These are phyloP conservation scores for Alsophila aescularia DNA, from an alignment of 2,888 invertebrate genomes.

Conservation along the genomic window DNA sequence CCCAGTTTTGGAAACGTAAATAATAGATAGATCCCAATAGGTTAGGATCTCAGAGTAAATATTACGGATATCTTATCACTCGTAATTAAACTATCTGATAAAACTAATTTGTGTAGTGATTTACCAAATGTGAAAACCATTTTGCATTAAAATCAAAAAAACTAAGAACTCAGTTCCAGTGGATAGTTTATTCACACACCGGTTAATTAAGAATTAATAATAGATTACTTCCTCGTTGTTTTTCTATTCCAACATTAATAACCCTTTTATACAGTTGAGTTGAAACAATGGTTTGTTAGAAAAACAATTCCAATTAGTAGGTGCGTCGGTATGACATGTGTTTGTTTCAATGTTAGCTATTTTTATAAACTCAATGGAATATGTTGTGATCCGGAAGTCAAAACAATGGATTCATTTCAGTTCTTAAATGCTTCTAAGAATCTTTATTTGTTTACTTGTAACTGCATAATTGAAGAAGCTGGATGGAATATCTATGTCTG, in stretches of 20 bases:
- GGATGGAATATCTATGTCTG: too few relatives aligned
- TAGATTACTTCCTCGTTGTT: conserved; percentile 57
- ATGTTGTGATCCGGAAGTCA: conserved; percentile 26
- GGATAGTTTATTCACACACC: conserved; percentile 36
- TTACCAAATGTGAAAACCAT: not conserved
- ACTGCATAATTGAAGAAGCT: not conserved
- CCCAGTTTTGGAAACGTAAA: too few relatives aligned
- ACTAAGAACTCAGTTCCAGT: conserved; percentile 14
- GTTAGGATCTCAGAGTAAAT: too few relatives aligned
- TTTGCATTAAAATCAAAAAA: conserved; percentile 14
- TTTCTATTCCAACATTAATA: conserved; percentile 48
- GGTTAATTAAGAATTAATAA: conserved; percentile 36
- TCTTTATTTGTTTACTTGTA: conserved; percentile 13
- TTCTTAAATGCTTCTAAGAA: conserved; percentile 20
- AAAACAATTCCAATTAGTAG: conserved; percentile 49
- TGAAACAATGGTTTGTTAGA: conserved; percentile 63
- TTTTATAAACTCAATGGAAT: conserved; percentile 31
- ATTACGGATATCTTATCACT: too few relatives aligned
- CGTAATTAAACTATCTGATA: too few relatives aligned
- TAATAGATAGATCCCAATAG: too few relatives aligned
- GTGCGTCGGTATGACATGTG: conserved; percentile 26
- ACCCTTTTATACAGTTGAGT: conserved; percentile 39
- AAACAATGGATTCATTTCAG: conserved; percentile 29
- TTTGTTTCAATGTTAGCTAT: conserved; percentile 27
- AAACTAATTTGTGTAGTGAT: too few relatives aligned